phyloP scores from a whole-genome alignment of 2,113 vertebrate genomes.

The Dasypus novemcinctus region DNA sequence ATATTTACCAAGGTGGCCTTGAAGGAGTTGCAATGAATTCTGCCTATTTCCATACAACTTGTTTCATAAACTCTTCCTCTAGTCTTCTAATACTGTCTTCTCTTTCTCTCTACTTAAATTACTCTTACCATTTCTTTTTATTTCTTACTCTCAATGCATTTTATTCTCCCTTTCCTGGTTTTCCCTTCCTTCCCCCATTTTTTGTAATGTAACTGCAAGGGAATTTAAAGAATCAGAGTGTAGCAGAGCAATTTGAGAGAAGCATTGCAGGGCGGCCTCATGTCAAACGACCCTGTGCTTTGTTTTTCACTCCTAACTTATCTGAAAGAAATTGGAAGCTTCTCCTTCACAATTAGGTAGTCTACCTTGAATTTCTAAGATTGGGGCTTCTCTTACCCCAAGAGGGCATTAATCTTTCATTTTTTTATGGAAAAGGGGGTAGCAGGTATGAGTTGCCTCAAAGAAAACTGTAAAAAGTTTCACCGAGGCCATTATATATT shows the following conservation, averaged over 20 bases:
- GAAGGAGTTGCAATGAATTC: background rate
- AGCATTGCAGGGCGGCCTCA: background rate
- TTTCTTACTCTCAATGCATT: background rate
- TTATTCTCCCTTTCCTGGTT: background rate
- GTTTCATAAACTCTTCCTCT: too few relatives aligned
- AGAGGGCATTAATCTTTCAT: background rate
- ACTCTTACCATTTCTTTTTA: background rate
- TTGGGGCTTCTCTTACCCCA: background rate
- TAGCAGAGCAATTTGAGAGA: background rate
- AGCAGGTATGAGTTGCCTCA: background rate
- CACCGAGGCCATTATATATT: background rate
- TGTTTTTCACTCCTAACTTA: background rate
- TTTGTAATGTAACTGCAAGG: background rate
- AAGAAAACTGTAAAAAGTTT: background rate
- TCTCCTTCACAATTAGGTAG: background rate
- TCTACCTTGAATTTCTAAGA: background rate
- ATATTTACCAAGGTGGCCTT: background rate
- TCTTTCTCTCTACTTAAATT: background rate
- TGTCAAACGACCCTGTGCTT: background rate
- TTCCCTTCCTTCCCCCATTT: background rate
- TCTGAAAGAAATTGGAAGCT: background rate
- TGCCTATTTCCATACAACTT: rapidly evolving
- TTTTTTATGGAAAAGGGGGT: background rate
- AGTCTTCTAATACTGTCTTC: background rate
- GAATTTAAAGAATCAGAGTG: background rate